Base-by-base conservation (phyloP, 2,888 invertebrate genomes). In the Tipula lateralis region DNA sequence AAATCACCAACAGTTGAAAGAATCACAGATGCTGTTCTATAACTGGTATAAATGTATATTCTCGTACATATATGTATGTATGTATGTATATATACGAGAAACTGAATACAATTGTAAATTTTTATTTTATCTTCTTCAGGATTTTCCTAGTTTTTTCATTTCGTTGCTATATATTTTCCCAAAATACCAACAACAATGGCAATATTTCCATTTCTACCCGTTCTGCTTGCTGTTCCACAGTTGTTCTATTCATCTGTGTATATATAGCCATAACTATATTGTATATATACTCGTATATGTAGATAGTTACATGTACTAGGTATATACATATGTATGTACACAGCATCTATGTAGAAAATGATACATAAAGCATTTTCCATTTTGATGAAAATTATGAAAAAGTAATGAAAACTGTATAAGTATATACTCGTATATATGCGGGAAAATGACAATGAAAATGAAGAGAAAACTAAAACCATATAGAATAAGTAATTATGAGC, bases 1-100 rank as follows among this genome's bases (percentile, higher is more conserved):
- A 83, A 83, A 83, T 83, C 83, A 34, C 34, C 83, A 83, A 83
- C 83, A 34, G 32, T 66, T 66, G 66, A 66, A 66, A 66, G 24
- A 83, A 83, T 34, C 83, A 34, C 34, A 83, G 83, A 66, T 66
- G 66, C 24, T 66, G 24, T 66, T 24, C 24, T 66, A 13, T 32
- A n/a, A 32, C 36, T 36, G n/a, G n/a, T n/a, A n/a, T n/a, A n/a
- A n/a, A n/a, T n/a, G 32, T 32, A 44, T n/a, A 39, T 44, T n/a
- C 32, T 32, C 19, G 19, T 66, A 66, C 9, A 9, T 50, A 50
- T 50, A n/a, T n/a, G 12, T 66, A 50, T 3, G 13, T 12, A 3
- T 39, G 39, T 39, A 39, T 7, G 3, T 39, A 4, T 5, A n/a
- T 0, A 44, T 44, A 44, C 66, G 9, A 66, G 66, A 24, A 66